Base-by-base conservation (phyloP, 2,113 vertebrate genomes). In the Aspiorhynchus laticeps region DNA sequence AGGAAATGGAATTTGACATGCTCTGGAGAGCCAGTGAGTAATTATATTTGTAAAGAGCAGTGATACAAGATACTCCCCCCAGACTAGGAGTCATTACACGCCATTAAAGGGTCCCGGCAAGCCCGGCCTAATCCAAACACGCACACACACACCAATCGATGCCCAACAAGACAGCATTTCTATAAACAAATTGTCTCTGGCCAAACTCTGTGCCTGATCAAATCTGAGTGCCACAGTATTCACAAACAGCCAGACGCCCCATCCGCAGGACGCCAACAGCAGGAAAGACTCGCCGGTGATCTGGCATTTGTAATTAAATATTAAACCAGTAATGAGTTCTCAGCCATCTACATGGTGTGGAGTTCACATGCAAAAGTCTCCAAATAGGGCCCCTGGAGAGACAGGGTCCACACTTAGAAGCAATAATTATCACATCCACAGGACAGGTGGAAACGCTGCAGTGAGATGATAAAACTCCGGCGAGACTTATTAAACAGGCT, bases 1-100 rank as follows among this genome's bases (percentile, higher is more conserved):
- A 91, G 91, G 92, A 94, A 90, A 91, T 85, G 91, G 93, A 94
- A 95, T 94, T 93, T 93, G 94, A 93, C 91, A 92, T 93, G 93
- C 94, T 94, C 94, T 89, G 90, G 91, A 96, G 93, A 95, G 92
- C 90, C 90, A 91, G 90, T 94, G 93, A 95, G 94, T 95, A 95
- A 95, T 95, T 95, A 94, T 94, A 95, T 95, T 95, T 94, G 93
- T 95, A 94, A 95, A 95, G 94, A 95, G 93, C 93, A 95, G 93
- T 93, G 94, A 96, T 94, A 95, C 91, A 90, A 94, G 93, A 94
- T 94, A 94, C 94, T 94, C 94, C 92, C 69, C 93, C 91, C 92
- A 93, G 93, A 93, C 93, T 93, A 90, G 90, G 91, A 93, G 92
- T 95, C 92, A 95, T 95, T 94, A 94, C 92, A 93, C 91, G 93